Conservation (phyloP, 2,888 invertebrate genomes). For the Pyrrhia umbra region DNA sequence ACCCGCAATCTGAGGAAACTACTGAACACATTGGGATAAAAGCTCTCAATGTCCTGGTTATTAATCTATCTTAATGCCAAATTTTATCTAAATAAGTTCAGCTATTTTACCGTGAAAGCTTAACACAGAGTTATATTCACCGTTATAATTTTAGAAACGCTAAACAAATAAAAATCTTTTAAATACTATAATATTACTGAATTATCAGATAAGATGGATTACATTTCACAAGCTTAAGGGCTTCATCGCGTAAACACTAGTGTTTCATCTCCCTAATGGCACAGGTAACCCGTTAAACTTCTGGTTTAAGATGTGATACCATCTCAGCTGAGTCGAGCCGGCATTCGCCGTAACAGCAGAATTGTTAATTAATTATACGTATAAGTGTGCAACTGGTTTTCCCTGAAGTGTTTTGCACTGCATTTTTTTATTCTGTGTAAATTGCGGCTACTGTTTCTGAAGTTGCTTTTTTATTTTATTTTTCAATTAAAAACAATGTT, state of each 20-base stretch:
- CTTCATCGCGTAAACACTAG: constrained; percentile 29
- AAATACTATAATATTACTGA: too few relatives aligned
- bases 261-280: constrained; percentile 43
- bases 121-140: too few relatives aligned
- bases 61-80: too few relatives aligned
- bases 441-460: constrained; percentile 33
- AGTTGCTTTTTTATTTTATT: background rate
- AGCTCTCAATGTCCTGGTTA: too few relatives aligned
- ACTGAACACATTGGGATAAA: too few relatives aligned
- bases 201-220: constrained; percentile 4
- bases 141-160: too few relatives aligned
- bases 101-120: too few relatives aligned
- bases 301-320: constrained; percentile 55
- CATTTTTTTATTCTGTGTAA: background rate
- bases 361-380: constrained; percentile 60
- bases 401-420: constrained; percentile 11
- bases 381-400: constrained; percentile 55
- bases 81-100: too few relatives aligned
- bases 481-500: too few relatives aligned
- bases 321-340: constrained; percentile 38
- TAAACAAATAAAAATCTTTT: too few relatives aligned
- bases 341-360: constrained; percentile 44
- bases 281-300: constrained; percentile 45
- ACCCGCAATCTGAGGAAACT: too few relatives aligned
- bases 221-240: constrained; percentile 11